Percentiles rank a stretch among this genome's conserved stretches.
Evolutionary conservation across 2,797 vertebrate genomes (phyloP).

Genomic region (Lacerta agilis): DNA sequence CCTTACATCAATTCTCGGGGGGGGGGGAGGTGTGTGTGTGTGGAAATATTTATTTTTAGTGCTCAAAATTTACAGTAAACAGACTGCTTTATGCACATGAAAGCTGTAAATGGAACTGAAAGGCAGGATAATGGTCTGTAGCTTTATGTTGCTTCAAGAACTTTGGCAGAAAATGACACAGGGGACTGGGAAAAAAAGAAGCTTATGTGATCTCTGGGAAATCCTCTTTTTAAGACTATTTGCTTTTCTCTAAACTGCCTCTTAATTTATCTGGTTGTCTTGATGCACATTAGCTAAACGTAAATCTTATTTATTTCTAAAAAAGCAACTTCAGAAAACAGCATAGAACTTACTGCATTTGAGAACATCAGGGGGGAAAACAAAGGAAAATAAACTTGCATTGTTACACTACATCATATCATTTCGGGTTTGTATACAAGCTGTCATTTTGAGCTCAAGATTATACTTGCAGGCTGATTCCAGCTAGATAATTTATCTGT

Average conservation of each 20-base stretch:
- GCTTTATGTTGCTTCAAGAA: neutral
- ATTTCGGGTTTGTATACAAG: neutral
- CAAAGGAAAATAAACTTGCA: neutral
- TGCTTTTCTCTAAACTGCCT: neutral
- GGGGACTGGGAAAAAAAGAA: neutral
- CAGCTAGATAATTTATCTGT: neutral
- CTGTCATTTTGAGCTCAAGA: neutral
- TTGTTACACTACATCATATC: neutral
- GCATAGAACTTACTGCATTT: neutral
- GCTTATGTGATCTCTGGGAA: neutral
- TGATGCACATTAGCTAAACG: neutral
- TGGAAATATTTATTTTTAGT: slow-evolving; percentile 23
- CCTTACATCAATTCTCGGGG: neutral
- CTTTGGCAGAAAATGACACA: neutral
- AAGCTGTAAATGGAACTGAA: slow-evolving; percentile 8
- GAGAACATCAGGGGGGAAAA: neutral
- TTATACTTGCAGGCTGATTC: neutral
- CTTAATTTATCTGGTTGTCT: neutral
- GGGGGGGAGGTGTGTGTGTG: neutral
- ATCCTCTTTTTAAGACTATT: neutral
- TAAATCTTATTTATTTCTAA: slow-evolving; percentile 5
- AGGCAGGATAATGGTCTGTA: neutral
- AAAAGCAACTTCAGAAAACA: slow-evolving; percentile 2
- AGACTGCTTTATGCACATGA: slow-evolving; percentile 3
- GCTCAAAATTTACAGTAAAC: slow-evolving; percentile 23